Base-by-base conservation (phyloP, 92 coral and sea anemone genomes). In the Chrysogorgia sp. region DNA sequence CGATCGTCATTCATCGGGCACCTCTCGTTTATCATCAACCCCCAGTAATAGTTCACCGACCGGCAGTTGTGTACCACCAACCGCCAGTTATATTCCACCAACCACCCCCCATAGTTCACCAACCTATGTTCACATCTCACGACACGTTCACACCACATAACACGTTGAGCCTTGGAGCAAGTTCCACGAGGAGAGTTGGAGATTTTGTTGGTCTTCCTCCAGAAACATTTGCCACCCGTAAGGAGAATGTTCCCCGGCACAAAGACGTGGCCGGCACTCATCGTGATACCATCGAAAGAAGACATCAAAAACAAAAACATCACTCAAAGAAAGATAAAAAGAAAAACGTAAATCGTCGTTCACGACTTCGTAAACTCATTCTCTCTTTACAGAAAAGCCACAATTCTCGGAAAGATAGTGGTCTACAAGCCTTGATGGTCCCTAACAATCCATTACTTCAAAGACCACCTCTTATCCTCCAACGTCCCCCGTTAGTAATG, bases 31-130 rank as follows among this genome's bases (percentile, higher is more conserved):
- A 96, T 61, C 99, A 96, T 74, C 99, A 96, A 76, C 90, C 99
- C 28, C 97, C 99, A 2, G 96, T 96, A 33, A 93, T 96, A 32
- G 99, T 96, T 0, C 99, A 96, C 86, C 86, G 99, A 24, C 99
- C 99, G 28, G 96, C 99, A 19, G 90, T 96, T 24, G 99, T 96
- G 15, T 96, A 96, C 85, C 99, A 96, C 40, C 99, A 96, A 52
- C 99, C 99, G 15, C 87, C 97, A 3, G 52, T 96, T 7, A 82
- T 96, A 34, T 96, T 96, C 82, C 99, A 96, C 69, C 99, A 96
- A 60, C 99, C 99, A 7, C 99, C 97, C 3, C 99, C 99, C 6
- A 77, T 92, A 72, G 99, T 96, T 32, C 96, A 88, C 26, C 99
- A 96, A 47, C 99, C 99, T 24, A 58, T 96, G 71, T 74, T 92